phyloP scores from a whole-genome alignment of 2,797 vertebrate genomes.

The Melanogrammus aeglefinus region DNA sequence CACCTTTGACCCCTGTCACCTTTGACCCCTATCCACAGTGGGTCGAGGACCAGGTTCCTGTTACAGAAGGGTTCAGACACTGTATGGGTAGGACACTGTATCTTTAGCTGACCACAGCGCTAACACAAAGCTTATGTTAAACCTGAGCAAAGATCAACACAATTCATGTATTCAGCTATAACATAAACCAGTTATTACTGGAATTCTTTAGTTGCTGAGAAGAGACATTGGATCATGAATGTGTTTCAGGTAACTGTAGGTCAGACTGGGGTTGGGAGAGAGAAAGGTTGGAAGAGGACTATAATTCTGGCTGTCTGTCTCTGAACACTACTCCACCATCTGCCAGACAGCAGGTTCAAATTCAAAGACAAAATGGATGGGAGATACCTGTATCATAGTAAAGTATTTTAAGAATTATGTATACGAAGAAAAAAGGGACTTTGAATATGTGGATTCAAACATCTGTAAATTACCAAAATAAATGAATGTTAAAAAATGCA shows the following conservation, averaged over 20 bases:
- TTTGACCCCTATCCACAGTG: not conserved
- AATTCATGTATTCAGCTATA: not conserved
- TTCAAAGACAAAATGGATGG: too few species aligned
- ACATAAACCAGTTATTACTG: not conserved
- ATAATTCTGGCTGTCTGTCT: not conserved
- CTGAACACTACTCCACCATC: not conserved
- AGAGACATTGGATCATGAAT: not conserved
- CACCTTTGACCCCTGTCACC: not conserved
- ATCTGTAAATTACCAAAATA: not conserved
- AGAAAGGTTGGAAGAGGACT: too few species aligned
- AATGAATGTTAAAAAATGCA: too few species aligned
- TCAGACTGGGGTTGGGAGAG: not conserved
- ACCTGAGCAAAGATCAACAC: not conserved
- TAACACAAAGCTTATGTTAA: not conserved
- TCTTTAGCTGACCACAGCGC: not conserved
- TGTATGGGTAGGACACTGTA: constrained; percentile 7
- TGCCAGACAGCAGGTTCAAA: too few species aligned
- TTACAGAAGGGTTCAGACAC: constrained; percentile 14
- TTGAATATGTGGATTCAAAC: not conserved
- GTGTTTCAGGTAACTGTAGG: not conserved
- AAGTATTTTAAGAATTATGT: too few species aligned
- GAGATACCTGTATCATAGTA: too few species aligned
- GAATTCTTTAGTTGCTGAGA: not conserved
- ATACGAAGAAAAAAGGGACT: not conserved
- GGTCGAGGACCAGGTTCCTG: constrained; percentile 16